A percentile compares a stretch with the other conserved stretches of the same genome.
phyloP scores from a whole-genome alignment of 35 echinoderm and acorn worm genomes.

The Apostichopus parvimensis region DNA sequence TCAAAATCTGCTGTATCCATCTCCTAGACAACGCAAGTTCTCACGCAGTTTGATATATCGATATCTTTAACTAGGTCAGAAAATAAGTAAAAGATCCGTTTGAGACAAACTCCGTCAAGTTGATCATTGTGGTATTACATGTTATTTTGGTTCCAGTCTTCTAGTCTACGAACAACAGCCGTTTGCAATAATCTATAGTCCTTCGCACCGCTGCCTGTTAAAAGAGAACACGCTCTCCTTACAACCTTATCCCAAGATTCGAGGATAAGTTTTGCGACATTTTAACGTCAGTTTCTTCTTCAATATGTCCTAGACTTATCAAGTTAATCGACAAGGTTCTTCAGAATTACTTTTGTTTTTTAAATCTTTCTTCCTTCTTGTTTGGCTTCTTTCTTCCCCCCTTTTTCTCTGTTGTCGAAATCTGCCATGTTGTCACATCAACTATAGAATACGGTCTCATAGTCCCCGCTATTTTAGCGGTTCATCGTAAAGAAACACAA shows the following conservation, averaged over 20 bases:
- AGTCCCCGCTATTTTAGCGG: slow-evolving; percentile 9
- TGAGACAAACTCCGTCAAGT: no score
- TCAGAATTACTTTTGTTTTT: slow-evolving; percentile 31
- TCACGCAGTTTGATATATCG: no score
- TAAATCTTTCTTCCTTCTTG: not conserved
- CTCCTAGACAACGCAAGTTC: no score
- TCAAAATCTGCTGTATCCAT: no score
- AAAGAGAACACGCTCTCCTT: not conserved
- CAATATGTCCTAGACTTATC: slow-evolving; percentile 23
- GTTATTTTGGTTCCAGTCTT: not conserved
- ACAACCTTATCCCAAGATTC: not conserved
- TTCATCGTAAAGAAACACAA: not conserved
- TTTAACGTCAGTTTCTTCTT: slow-evolving; percentile 35
- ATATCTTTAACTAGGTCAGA: no score
- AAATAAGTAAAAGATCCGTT: no score
- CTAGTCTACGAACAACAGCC: not conserved
- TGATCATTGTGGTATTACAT: no score
- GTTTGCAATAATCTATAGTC: not conserved
- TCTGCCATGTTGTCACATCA: slow-evolving; percentile 31
- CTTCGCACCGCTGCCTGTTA: not conserved
- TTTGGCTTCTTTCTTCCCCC: not conserved
- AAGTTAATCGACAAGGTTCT: slow-evolving; percentile 33
- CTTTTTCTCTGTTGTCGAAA: not conserved
- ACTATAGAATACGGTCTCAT: slow-evolving; percentile 34
- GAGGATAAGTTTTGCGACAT: slow-evolving; percentile 16